phyloP scores from a whole-genome alignment of 2,113 vertebrate species.

The Lampris incognitus region DNA sequence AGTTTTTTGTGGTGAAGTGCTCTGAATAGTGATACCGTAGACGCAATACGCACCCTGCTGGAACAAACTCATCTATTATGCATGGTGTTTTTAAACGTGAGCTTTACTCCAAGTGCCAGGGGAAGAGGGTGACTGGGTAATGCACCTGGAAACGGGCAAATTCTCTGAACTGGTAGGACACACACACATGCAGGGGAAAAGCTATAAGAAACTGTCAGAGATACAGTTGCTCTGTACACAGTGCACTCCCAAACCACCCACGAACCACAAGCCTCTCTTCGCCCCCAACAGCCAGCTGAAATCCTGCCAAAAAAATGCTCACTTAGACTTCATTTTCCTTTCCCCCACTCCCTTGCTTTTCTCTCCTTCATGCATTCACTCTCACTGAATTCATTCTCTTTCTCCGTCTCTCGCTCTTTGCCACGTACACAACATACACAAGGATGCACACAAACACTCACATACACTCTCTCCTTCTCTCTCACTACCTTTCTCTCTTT shows the following conservation, averaged over 20 bases:
- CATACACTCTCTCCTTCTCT: not conserved
- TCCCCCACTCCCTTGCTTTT: constrained; percentile 28
- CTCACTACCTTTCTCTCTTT: constrained; percentile 34
- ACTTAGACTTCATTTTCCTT: constrained; percentile 60
- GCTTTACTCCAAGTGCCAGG: not conserved
- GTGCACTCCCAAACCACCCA: constrained; percentile 47
- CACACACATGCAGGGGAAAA: constrained; percentile 17
- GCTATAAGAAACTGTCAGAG: constrained; percentile 35
- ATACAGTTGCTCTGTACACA: constrained; percentile 30
- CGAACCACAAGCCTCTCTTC: constrained; percentile 64
- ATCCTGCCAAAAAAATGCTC: constrained; percentile 68
- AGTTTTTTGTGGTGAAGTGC: constrained; percentile 3
- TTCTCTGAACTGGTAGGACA: not conserved
- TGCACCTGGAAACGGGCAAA: not conserved
- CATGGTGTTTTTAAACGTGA: not conserved
- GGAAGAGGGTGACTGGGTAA: not conserved
- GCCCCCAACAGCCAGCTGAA: constrained; percentile 66
- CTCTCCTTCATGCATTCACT: not conserved
- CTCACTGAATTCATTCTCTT: not conserved
- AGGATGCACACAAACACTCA: not conserved
- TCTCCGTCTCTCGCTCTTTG: not conserved
- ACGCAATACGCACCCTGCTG: not conserved
- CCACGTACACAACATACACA: not conserved
- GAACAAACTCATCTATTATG: not conserved
- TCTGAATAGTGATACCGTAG: not conserved